Conservation (phyloP, 2,113 vertebrate species). For the Corythaeola cristata region DNA sequence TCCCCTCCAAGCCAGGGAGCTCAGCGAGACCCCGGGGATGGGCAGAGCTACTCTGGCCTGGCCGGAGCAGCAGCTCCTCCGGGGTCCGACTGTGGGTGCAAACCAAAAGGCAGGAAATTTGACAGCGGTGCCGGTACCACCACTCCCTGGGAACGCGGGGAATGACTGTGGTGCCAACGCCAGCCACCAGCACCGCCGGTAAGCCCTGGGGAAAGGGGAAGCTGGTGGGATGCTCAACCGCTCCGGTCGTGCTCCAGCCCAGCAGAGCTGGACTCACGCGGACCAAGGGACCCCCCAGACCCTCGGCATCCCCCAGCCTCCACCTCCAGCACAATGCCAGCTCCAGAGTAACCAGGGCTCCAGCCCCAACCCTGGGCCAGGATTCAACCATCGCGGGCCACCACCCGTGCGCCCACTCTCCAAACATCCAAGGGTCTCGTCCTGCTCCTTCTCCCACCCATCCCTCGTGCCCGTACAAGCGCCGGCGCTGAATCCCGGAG, state of each 20-base stretch:
- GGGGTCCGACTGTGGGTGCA: accelerated
- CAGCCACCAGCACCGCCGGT: accelerated
- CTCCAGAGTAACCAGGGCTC: not conserved
- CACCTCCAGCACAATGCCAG: not conserved
- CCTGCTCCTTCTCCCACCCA: not conserved
- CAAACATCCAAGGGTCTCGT: not conserved
- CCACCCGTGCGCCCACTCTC: not conserved
- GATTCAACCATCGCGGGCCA: not conserved
- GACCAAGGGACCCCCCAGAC: not conserved
- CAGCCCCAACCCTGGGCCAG: not conserved
- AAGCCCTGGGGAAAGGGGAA: not conserved
- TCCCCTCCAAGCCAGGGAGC: not conserved
- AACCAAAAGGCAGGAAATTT: accelerated
- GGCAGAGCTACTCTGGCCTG: not conserved
- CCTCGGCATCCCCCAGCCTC: not conserved
- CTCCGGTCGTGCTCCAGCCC: not conserved
- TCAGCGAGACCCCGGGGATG: not conserved
- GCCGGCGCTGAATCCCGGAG: not conserved
- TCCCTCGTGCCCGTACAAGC: not conserved
- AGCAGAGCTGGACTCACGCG: accelerated
- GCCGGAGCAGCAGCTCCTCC: not conserved
- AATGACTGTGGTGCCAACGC: accelerated
- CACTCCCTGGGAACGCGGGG: accelerated
- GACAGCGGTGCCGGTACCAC: accelerated
- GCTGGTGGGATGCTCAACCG: accelerated